Evolutionary conservation across 1,140 invertebrate genomes (phyloP), one percentile per base, ranked within the genome.

Genomic region (Delia radicum): DNA sequence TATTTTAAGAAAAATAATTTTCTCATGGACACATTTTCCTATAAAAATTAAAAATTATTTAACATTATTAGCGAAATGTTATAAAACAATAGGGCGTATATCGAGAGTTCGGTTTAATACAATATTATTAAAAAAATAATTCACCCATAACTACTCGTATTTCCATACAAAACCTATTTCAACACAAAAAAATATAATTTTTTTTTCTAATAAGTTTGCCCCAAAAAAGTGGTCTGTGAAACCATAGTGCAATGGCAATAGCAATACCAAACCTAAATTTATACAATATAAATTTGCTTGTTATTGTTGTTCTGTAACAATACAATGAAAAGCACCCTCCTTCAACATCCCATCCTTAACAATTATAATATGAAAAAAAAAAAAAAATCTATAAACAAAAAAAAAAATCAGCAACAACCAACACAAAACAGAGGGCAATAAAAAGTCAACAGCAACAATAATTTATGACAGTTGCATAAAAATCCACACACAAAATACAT

Each of bases 391-490:
- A 24, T 10, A 10, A 42, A 42, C 37, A 42, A 42, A 55, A 55
- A 13, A 42, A 28, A 67, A 29, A 18, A 29, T 6, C 63, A 67
- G 15, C 26, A 28, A 67, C 10, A 67, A 67, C 26, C 27, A 67
- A 18, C 15, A 29, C 24, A 7, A 24, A 29, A 29, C 27, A n/a
- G 63, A 67, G 31, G 13, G 31, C 27, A 13, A 67, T 67, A 29
- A 67, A 67, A 67, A 67, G n/a, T 55, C 63, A 29, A 29, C 63
- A 29, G 27, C 26, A 27, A 67, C 27, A 67, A 67, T 67, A 67
- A 67, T 33, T 29, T 67, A 67, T 29, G 21, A 67, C 31, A 67
- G 13, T 18, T 29, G 48, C 48, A 67, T 29, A 29, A 67, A 67
- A 67, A 67, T 18, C 8, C 15, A 18, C 15, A 33, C 27, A 67